phyloP scores from a whole-genome alignment of 2,113 vertebrate species.

The Pavo muticus region DNA sequence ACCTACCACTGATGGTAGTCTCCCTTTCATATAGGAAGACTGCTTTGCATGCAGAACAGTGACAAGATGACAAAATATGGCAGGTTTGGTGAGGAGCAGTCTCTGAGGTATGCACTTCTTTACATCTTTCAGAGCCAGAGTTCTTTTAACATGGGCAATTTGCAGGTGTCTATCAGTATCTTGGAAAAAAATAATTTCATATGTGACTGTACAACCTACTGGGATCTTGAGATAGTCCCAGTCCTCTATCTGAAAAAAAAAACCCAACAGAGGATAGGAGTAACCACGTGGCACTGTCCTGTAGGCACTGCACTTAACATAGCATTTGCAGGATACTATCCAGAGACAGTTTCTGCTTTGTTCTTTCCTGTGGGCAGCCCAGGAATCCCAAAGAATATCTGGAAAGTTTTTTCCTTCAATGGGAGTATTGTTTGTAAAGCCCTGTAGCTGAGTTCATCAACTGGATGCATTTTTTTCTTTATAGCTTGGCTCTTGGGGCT shows the following conservation, averaged over 20 bases:
- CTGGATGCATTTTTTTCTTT: not conserved
- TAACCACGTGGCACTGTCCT: not conserved
- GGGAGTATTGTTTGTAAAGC: not conserved
- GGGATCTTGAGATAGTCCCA: not conserved
- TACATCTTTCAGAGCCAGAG: not conserved
- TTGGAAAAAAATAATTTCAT: rapidly evolving
- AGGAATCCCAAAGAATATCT: not conserved
- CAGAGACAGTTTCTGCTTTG: not conserved
- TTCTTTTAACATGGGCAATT: not conserved
- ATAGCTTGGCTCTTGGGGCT: not conserved
- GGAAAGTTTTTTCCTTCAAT: not conserved
- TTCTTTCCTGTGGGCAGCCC: not conserved
- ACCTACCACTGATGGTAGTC: not conserved
- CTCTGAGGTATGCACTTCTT: not conserved
- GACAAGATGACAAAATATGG: not conserved
- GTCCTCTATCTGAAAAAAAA: not conserved
- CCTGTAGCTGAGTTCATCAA: not conserved
- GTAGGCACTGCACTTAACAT: rapidly evolving
- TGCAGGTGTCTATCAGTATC: not conserved
- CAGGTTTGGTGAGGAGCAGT: not conserved
- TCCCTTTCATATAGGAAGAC: not conserved
- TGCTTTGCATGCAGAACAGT: not conserved
- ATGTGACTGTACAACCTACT: not conserved
- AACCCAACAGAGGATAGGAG: not conserved
- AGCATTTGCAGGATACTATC: rapidly evolving